Evolutionary conservation across 2,888 invertebrate species (phyloP), one percentile per base, ranked within the genome.

Genomic region (Rhagium mordax): DNA sequence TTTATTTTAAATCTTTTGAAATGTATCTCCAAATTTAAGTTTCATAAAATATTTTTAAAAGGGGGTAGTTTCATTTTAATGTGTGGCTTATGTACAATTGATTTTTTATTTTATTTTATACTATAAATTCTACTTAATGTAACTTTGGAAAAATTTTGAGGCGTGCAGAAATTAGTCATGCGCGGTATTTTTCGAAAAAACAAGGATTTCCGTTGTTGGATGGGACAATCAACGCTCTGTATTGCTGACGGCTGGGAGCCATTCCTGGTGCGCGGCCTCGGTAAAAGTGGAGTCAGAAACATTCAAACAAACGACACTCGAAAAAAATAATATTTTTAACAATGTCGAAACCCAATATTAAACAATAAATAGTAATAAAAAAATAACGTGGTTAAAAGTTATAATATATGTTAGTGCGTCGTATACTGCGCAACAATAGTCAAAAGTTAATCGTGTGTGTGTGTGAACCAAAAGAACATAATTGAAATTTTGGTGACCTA

Each of bases 351-450:
- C 78, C 77, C 79, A 81, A 66, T 76, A 81, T 82, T 80, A 81
- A 82, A 82, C 82, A 82, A 84, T 82, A 83, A 82, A 78, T 82
- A 82, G 80, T 76, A 78, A 78, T 78, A 68, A 59, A 53, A n/a
- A 66, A 76, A 80, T 79, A 79, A 78, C 83, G 82, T 84, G 83
- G 80, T 83, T 79, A 80, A 76, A 79, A 79, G 70, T 78, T 51
- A 74, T 74, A 70, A 80, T 86, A 84, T 83, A 84, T 86, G 86
- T 85, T 86, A 85, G 85, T 86, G 86, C 85, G 84, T 82, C 79
- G 81, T 84, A 83, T 83, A 84, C 80, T 81, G 16, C 72, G 55
- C 53, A 49, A 71, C 57, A 69, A 55, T 66, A 72, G 70, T 71
- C 71, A 74, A 70, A 70, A 72, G 75, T 68, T 62, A 72, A 29